A percentile compares a stretch with the other conserved stretches of the same genome.
Conservation (phyloP, 2,113 vertebrate species). For the Silurus glanis region DNA sequence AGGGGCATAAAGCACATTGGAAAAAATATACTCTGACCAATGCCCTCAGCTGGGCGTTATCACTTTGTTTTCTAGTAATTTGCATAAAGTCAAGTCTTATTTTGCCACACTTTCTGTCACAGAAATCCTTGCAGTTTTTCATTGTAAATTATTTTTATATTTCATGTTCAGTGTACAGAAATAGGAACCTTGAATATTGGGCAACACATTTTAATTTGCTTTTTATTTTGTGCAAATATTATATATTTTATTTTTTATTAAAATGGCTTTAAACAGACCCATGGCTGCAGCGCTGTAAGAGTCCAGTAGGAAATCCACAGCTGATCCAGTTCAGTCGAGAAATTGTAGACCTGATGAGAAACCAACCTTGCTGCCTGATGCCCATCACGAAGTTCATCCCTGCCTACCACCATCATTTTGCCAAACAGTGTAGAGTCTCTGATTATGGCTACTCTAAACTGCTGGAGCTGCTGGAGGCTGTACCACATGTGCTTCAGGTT, state of each 20-base stretch:
- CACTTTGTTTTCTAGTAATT: not conserved
- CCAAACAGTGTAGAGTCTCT: conserved; percentile 94
- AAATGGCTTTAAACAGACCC: conserved; percentile 73
- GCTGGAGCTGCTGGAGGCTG: conserved; percentile 91
- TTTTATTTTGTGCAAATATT: not conserved
- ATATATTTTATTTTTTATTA: too few relatives aligned
- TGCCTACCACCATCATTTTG: conserved; percentile 94
- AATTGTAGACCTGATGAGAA: conserved; percentile 92
- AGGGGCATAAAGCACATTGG: not conserved
- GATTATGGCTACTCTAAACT: conserved; percentile 95
- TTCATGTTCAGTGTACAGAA: not conserved
- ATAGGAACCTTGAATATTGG: not conserved
- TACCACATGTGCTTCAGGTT: conserved; percentile 95
- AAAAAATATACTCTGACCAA: not conserved
- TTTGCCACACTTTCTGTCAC: not conserved
- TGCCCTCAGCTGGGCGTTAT: not conserved
- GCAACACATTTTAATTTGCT: not conserved
- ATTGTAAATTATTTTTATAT: too few relatives aligned
- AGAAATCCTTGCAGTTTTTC: not conserved
- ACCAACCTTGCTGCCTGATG: conserved; percentile 84
- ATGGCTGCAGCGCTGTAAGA: conserved; percentile 92
- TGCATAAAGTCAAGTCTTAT: not conserved
- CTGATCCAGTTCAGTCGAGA: conserved; percentile 97
- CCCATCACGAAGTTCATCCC: conserved; percentile 93
- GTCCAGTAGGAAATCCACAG: conserved; percentile 93